A percentile compares a stretch with the other conserved stretches of the same genome.
Evolutionary conservation across 92 coral and sea anemone genomes (phyloP).

Genomic region (Galaxea fascicularis): DNA sequence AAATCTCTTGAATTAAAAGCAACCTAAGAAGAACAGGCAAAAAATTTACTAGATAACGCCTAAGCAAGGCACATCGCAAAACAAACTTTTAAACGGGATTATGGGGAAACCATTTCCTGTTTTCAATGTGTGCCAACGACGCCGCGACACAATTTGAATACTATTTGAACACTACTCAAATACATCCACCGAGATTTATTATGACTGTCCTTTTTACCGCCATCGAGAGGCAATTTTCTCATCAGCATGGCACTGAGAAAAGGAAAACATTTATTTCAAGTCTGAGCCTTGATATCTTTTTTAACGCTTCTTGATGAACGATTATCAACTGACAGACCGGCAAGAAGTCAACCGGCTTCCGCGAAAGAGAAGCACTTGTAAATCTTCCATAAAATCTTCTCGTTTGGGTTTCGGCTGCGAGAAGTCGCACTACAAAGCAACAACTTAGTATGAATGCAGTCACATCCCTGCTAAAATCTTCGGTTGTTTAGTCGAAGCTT

Average conservation of each 20-base stretch:
- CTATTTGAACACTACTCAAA: conserved; percentile 9
- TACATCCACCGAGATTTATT: conserved; percentile 17
- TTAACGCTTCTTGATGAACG: neutral
- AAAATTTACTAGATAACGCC: neutral
- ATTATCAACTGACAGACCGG: neutral
- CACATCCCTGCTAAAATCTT: neutral
- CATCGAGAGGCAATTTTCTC: neutral
- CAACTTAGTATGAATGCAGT: neutral
- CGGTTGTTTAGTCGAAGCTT: too few species aligned
- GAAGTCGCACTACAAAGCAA: neutral
- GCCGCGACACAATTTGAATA: neutral
- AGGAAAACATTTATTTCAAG: neutral
- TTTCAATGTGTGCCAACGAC: neutral
- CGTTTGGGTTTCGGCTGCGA: neutral
- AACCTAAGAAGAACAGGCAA: neutral
- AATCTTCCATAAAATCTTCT: neutral
- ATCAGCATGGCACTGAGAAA: neutral
- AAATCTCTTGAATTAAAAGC: neutral
- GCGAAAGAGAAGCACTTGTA: neutral
- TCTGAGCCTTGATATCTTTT: too few species aligned
- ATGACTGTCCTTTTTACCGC: neutral
- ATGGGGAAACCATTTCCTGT: neutral
- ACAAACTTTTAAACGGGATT: conserved; percentile 5
- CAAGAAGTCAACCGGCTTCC: neutral
- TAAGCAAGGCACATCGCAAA: neutral